A percentile compares a stretch with the other conserved stretches of the same genome.
Conservation (phyloP, 2,113 vertebrate genomes). For the Cephalopholis sonnerati region DNA sequence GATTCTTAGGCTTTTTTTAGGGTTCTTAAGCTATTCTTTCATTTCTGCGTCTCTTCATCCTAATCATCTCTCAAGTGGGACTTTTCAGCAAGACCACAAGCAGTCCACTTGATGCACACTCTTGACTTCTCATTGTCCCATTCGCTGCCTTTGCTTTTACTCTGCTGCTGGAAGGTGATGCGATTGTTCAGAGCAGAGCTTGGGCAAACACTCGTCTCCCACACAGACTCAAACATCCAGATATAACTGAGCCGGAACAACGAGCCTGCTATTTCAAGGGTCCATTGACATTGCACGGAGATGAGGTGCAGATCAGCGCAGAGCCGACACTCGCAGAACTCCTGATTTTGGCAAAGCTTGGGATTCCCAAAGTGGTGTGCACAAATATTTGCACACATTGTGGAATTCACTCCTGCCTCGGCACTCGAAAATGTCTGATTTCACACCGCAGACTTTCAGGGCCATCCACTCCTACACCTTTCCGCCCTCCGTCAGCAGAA, state of each 20-base stretch:
- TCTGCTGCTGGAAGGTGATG: conserved; percentile 24
- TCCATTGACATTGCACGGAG: conserved; percentile 38
- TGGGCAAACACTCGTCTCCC: conserved; percentile 44
- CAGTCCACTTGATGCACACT: conserved; percentile 46
- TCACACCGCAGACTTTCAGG: conserved; percentile 63
- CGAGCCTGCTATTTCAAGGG: conserved; percentile 54
- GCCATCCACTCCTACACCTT: conserved; percentile 52
- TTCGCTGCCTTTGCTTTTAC: conserved; percentile 35
- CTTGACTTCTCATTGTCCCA: conserved; percentile 69
- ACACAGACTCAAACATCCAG: conserved; percentile 45
- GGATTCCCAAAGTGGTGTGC: conserved; percentile 62
- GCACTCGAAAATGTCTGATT: conserved; percentile 65
- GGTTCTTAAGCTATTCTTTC: conserved; percentile 24
- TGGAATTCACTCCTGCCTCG: conserved; percentile 66
- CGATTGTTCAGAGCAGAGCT: conserved; percentile 39
- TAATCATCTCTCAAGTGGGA: conserved; percentile 40
- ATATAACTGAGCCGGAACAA: conserved; percentile 53
- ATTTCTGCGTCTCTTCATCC: conserved; percentile 25
- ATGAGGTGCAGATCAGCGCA: conserved; percentile 23
- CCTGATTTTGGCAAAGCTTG: conserved; percentile 57
- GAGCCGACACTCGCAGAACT: conserved; percentile 50
- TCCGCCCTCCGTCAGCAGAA: conserved; percentile 63
- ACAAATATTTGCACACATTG: conserved; percentile 77
- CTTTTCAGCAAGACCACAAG: conserved; percentile 45
- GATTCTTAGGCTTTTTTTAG: too few species aligned